Conservation (phyloP, 2,888 invertebrate genomes). For the Corbicula japonica region DNA sequence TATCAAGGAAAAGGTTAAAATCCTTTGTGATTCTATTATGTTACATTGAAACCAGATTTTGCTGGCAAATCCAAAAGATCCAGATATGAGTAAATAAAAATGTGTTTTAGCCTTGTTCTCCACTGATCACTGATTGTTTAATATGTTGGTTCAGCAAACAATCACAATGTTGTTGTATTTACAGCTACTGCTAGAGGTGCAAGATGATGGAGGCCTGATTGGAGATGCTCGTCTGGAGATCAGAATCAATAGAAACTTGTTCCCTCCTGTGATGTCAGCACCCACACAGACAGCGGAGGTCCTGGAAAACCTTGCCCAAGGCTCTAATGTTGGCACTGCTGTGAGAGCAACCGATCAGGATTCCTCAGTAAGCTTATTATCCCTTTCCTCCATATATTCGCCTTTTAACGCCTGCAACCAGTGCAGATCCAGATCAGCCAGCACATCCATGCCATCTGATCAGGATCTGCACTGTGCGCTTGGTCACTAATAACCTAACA, state of each 20-base stretch:
- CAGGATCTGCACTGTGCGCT: too few relatives aligned
- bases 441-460: too few relatives aligned
- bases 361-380: conserved; percentile 50
- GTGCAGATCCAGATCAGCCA: too few relatives aligned
- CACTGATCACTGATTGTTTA: too few relatives aligned
- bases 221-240: conserved; percentile 58
- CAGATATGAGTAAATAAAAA: too few relatives aligned
- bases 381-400: not conserved
- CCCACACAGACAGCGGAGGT: conserved; percentile 49
- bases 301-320: conserved; percentile 65
- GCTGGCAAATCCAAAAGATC: too few relatives aligned
- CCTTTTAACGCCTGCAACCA: too few relatives aligned
- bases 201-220: conserved; percentile 66
- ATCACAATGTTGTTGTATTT: conserved; percentile 7
- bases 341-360: conserved; percentile 62
- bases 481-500: too few relatives aligned
- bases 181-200: conserved; percentile 67
- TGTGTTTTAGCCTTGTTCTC: too few relatives aligned
- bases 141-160: too few relatives aligned
- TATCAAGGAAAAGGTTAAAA: too few relatives aligned
- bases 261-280: conserved; percentile 66
- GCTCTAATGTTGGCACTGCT: conserved; percentile 41
- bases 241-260: conserved; percentile 70
- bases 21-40: not conserved
- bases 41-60: not conserved